Evolutionary conservation across 2,888 invertebrate genomes (phyloP), one percentile per base, ranked within the genome.

Genomic region (Chrysotoxum bicinctum): DNA sequence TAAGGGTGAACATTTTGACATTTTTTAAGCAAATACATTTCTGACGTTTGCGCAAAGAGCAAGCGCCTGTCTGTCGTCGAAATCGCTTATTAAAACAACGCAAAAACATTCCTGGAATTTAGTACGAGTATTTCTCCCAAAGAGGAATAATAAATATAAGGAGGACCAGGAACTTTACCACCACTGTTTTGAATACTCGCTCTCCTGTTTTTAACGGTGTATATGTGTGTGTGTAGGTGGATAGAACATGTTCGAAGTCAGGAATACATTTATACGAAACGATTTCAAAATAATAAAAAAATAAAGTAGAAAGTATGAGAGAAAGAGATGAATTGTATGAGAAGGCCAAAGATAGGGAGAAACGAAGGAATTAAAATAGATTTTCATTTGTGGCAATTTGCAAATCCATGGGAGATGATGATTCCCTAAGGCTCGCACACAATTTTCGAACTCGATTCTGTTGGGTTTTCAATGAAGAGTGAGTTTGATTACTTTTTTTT

Each of bases 371-470:
- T 73, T 68, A 73, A 77, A 82, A 77, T 77, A 77, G 66, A 77
- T 83, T 78, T 77, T 73, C 66, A 77, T 77, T 73, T 83, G 68
- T 83, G 68, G 73, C 78, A 83, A 78, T 83, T 83, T 78, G 78
- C 77, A 83, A 78, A 83, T 62, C 82, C 73, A 78, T 69, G 60
- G 78, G 62, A 78, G 62, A 81, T 70, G 76, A 81, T 70, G 69
- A 76, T 70, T 69, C 64, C 70, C 50, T 74, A 58, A 62, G 70
- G 52, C 69, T 48, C 23, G n/a, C 45, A 75, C 72, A 77, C 45
- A 72, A 68, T 68, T 73, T 73, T 37, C 45, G 58, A 69, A 37
- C 75, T 64, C 64, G 23, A 56, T 66, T 76, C n/a, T 56, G 35
- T 54, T 69, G 19, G 30, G 14, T 62, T 58, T 45, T 64, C 45